Conservation (phyloP, 2,113 vertebrate species). For the Elachura formosa region DNA sequence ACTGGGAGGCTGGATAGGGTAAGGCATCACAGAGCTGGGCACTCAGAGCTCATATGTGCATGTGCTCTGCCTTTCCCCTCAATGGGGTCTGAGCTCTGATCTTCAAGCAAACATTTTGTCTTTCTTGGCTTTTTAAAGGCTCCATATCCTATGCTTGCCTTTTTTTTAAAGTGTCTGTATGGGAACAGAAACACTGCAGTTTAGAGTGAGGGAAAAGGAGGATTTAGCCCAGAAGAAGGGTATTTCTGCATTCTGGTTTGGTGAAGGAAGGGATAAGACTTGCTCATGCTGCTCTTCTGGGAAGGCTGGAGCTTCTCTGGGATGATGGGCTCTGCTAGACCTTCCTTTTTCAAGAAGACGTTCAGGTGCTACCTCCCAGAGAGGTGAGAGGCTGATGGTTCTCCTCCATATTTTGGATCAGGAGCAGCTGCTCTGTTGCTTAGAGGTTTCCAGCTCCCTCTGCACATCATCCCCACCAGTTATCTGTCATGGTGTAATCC, state of each 20-base stretch:
- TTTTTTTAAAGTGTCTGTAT: not conserved
- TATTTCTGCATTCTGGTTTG: not conserved
- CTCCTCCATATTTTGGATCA: rapidly evolving
- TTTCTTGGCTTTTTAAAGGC: not conserved
- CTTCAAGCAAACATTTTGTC: not conserved
- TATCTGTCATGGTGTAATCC: not conserved
- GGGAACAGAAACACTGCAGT: not conserved
- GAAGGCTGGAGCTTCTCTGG: not conserved
- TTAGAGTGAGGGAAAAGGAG: not conserved
- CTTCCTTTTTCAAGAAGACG: not conserved
- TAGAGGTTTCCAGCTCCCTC: not conserved
- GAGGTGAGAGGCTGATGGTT: not conserved
- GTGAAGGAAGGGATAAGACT: not conserved
- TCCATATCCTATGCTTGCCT: not conserved
- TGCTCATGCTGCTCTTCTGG: not conserved
- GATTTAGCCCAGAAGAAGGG: not conserved
- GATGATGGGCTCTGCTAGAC: not conserved
- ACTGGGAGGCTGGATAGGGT: not conserved
- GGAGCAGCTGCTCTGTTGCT: not conserved
- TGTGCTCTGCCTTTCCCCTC: not conserved
- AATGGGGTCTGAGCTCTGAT: not conserved
- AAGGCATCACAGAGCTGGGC: rapidly evolving
- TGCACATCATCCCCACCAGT: not conserved
- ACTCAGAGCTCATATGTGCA: not conserved
- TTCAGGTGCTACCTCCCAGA: not conserved